Percentiles rank a stretch among this genome's conserved stretches.
These are phyloP conservation scores for Sclerodermus sp. DNA, from an alignment of 2,888 invertebrate genomes.

Conservation along the genomic window DNA sequence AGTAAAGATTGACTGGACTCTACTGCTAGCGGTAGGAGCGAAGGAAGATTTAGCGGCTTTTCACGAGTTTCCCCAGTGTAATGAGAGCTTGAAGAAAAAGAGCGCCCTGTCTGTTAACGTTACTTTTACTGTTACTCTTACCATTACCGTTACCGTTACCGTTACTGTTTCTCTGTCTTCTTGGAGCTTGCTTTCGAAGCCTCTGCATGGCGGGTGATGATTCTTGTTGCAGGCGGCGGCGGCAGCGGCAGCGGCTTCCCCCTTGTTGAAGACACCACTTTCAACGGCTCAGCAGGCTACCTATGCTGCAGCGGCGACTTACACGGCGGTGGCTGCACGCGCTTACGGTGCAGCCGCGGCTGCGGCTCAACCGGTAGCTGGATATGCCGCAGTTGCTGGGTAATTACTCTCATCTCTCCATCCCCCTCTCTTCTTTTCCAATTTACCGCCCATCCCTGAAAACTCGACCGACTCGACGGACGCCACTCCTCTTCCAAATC, in stretches of 20 bases:
- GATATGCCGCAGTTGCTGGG: conserved; percentile 74
- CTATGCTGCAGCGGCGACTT: conserved; percentile 84
- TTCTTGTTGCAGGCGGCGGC: conserved; percentile 64
- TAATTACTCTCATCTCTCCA: conserved; percentile 52
- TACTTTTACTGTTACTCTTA: too few relatives aligned
- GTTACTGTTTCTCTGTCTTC: conserved; percentile 10
- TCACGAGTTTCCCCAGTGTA: too few relatives aligned
- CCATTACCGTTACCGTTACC: too few relatives aligned
- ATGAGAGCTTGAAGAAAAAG: too few relatives aligned
- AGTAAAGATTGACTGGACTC: too few relatives aligned
- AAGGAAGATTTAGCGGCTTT: too few relatives aligned
- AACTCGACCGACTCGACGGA: too few relatives aligned
- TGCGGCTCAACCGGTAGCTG: conserved; percentile 72
- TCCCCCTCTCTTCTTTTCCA: conserved; percentile 1
- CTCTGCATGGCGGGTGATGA: conserved; percentile 52
- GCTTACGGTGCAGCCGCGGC: conserved; percentile 79
- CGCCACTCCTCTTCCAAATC: too few relatives aligned
- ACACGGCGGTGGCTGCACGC: conserved; percentile 83
- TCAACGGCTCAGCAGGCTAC: conserved; percentile 84
- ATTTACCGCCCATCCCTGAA: conserved; percentile 2
- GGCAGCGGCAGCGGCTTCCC: conserved; percentile 75
- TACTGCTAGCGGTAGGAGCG: conserved; percentile 38
- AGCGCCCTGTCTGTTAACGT: too few relatives aligned
- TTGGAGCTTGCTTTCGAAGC: conserved; percentile 49
- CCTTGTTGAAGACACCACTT: conserved; percentile 81